Conservation (phyloP, 2,888 invertebrate species). For the Agriopis aurantiaria region DNA sequence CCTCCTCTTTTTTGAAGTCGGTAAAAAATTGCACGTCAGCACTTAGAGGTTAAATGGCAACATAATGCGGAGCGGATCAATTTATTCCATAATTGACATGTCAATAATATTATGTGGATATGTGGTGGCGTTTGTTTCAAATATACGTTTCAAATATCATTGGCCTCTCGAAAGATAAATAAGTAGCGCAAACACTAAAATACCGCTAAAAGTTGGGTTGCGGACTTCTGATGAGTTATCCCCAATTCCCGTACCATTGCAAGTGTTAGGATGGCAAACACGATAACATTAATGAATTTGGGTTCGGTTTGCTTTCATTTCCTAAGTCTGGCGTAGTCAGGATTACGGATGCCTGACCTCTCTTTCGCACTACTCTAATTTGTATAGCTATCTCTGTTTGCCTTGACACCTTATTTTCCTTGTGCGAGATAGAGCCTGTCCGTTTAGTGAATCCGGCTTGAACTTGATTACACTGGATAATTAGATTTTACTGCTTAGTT, state of each 20-base stretch:
- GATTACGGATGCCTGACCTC: constrained; percentile 57
- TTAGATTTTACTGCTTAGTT: constrained; percentile 26
- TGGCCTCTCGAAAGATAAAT: not conserved
- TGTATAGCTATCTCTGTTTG: constrained; percentile 35
- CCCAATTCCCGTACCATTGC: constrained; percentile 58
- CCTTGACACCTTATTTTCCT: constrained; percentile 52
- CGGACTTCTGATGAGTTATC: constrained; percentile 45
- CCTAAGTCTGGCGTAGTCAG: constrained; percentile 66
- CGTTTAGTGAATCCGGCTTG: constrained; percentile 41
- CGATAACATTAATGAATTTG: constrained; percentile 77
- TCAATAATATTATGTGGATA: too few species aligned
- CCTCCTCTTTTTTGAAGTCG: too few species aligned
- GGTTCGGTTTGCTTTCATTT: constrained; percentile 73
- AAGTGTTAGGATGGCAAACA: constrained; percentile 64
- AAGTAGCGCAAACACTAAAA: constrained; percentile 15
- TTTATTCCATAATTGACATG: too few species aligned
- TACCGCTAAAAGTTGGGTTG: constrained; percentile 1
- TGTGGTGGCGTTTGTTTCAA: too few species aligned
- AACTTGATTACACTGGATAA: constrained; percentile 43
- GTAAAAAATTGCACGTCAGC: too few species aligned
- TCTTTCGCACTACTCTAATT: constrained; percentile 45
- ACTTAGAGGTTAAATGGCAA: too few species aligned
- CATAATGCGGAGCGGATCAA: too few species aligned
- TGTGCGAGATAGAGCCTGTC: constrained; percentile 49
- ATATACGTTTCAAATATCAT: too few species aligned